Percentiles rank a stretch among this genome's conserved stretches.
Evolutionary conservation across 92 coral and sea anemone species (phyloP).

Genomic region (Porites lobata): DNA sequence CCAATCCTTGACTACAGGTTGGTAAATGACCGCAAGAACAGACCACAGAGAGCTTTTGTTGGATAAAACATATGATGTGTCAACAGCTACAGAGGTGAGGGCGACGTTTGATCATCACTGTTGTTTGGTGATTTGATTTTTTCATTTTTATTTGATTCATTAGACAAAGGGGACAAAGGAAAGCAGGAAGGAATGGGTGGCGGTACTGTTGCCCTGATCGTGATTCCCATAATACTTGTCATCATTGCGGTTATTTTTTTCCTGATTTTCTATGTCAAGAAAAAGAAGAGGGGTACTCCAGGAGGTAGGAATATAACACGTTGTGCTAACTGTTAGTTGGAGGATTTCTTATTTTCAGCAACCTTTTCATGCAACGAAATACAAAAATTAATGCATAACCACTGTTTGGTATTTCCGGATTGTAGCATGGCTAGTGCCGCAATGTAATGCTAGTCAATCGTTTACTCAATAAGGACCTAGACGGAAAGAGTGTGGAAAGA

Average conservation of each 20-base stretch:
- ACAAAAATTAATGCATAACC: neutral
- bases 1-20: no score
- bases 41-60: no score
- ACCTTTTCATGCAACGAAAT: neutral
- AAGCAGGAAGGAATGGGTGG: slow-evolving; percentile 15
- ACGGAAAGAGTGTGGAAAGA: no score
- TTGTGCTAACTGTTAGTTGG: neutral
- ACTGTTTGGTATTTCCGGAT: no score
- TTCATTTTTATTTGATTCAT: neutral
- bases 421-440: no score
- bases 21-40: no score
- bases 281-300: slow-evolving; percentile 40
- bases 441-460: no score
- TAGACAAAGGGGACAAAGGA: neutral
- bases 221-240: slow-evolving; percentile 47
- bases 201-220: slow-evolving; percentile 67
- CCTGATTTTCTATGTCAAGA: slow-evolving; percentile 40
- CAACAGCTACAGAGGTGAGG: no score
- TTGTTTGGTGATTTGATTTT: neutral
- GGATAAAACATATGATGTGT: no score
- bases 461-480: no score
- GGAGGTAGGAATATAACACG: slow-evolving; percentile 43
- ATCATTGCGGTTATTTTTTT: slow-evolving; percentile 18
- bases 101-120: no score
- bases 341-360: neutral